These are phyloP conservation scores for Speoplatyrhinus poulsoni DNA, from an alignment of 2,113 vertebrate species.

Conservation along the genomic window DNA sequence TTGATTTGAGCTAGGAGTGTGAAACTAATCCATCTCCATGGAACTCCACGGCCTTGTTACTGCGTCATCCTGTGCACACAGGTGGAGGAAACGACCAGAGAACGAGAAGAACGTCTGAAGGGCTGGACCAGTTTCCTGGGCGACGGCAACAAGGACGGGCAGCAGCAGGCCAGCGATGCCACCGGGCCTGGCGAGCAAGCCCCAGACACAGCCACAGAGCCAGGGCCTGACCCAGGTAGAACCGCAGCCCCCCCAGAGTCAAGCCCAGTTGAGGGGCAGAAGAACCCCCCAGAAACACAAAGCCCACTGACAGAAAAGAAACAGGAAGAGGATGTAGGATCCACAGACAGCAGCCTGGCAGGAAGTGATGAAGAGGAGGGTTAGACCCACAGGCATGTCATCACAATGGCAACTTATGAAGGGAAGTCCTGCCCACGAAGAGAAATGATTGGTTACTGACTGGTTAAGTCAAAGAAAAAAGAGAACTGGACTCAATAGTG, in stretches of 20 bases:
- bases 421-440: conserved; percentile 12
- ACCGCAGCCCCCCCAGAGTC: neutral
- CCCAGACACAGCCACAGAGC: conserved; percentile 37
- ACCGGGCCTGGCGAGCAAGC: conserved; percentile 22
- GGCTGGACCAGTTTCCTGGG: conserved; percentile 87
- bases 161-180: conserved; percentile 35
- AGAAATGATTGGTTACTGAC: conserved; percentile 17
- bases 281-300: conserved; percentile 14
- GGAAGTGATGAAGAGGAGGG: conserved; percentile 85
- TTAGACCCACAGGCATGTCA: conserved; percentile 34
- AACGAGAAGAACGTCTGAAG: conserved; percentile 92
- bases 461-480: neutral
- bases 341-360: conserved; percentile 89
- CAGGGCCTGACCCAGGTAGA: conserved; percentile 19
- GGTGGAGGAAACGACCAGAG: conserved; percentile 93
- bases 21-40: too few relatives aligned
- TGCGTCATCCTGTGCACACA: conserved; percentile 44
- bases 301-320: conserved; percentile 15
- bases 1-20: neutral
- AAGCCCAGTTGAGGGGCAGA: neutral
- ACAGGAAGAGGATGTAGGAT: conserved; percentile 69
- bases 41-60: neutral
- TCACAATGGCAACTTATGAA: conserved; percentile 4
- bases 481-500: neutral
- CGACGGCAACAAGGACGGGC: conserved; percentile 40